Percentiles rank a stretch among this genome's conserved stretches.
Conservation (phyloP, 2,797 vertebrate species). For the Scolopax rusticola region DNA sequence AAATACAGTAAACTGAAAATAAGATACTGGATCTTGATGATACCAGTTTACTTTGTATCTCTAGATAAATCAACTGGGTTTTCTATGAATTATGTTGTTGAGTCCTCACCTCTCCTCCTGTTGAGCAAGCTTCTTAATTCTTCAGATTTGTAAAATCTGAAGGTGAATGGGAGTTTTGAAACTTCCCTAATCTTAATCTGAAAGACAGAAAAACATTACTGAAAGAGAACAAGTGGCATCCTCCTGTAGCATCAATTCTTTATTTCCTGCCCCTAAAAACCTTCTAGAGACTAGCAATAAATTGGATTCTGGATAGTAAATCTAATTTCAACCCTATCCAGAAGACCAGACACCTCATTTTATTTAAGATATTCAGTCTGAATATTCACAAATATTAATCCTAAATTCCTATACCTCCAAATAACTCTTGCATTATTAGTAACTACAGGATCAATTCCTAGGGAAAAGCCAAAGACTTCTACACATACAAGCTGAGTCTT, state of each 20-base stretch:
- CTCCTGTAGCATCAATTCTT: not conserved
- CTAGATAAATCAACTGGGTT: not conserved
- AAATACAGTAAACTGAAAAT: not conserved
- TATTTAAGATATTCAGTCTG: not conserved
- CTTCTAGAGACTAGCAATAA: not conserved
- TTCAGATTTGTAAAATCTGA: not conserved
- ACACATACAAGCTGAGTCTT: not conserved
- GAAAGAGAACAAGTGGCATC: not conserved
- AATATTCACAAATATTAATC: not conserved
- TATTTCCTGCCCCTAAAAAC: not conserved
- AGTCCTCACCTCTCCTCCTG: not conserved
- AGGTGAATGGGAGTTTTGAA: not conserved
- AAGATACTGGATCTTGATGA: not conserved
- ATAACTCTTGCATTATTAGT: not conserved
- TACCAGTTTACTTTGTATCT: not conserved
- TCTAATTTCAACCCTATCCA: not conserved
- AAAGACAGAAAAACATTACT: not conserved
- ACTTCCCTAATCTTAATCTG: not conserved
- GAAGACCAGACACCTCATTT: not conserved
- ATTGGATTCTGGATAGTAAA: not conserved
- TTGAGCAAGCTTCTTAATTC: not conserved
- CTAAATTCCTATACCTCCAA: not conserved
- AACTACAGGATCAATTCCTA: not conserved
- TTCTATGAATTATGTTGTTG: not conserved
- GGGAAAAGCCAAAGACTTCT: not conserved